Base-by-base conservation (phyloP, 2,888 invertebrate species). In the Beris chalybata region DNA sequence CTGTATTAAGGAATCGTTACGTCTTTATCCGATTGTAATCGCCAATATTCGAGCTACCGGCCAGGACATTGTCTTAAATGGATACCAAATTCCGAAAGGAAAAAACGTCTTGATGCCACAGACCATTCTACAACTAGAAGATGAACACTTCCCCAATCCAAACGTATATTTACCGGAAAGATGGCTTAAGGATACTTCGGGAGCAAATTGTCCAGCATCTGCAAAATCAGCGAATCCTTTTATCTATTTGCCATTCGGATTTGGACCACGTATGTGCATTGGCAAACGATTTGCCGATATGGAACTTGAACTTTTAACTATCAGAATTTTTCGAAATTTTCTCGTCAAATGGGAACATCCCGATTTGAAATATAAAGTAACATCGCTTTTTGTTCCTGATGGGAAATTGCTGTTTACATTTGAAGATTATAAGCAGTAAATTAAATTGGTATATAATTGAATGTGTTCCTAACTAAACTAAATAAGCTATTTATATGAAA, bases 201-300 rank as follows among this genome's bases (percentile, higher is more conserved):
- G 66, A 4, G 69, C 56, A 3, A 73, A 74, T 0, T 76, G 76
- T 15, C 70, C 70, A 15, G 68, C 71, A 4, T 44, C 58, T 6
- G 48, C 65, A 0, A 69, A 72, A 48, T 67, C 69, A 38, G 58
- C 71, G 4, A 68, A 72, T 64, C 76, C 78, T 0, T 79, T 79
- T 57, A 74, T 75, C 4, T 78, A 76, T 69, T 76, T 87, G 65
- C 89, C 90, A 0, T 90, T 90, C 75, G 90, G 90, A 1, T 88
- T 86, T 73, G 90, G 90, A 0, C 83, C 88, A 0, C 84, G 90
- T 67, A 85, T 85, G 61, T 90, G 90, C 74, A 85, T 90, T 70
- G 91, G 92, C 6, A 83, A 87, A 73, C 81, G 91, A 74, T 86
- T 92, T 69, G 91, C 91, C 0, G 89, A 90, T 74, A 81, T 91